Evolutionary conservation across 2,113 vertebrate genomes (phyloP).

Genomic region (Colius striatus): DNA sequence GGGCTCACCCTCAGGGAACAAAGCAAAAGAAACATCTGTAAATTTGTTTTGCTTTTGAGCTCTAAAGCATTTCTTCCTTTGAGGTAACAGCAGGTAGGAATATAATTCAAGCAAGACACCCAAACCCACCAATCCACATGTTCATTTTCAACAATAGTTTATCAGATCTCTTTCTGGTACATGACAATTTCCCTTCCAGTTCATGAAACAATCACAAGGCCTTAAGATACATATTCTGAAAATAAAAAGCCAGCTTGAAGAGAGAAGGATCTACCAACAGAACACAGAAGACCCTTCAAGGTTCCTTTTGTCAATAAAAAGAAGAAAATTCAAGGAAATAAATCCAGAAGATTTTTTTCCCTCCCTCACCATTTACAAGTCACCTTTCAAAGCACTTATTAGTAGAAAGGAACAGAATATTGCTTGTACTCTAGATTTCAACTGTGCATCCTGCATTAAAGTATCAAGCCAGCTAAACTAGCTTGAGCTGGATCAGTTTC

Average conservation of each 20-base stretch:
- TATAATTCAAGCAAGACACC: neutral
- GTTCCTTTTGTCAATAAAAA: neutral
- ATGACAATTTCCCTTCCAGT: neutral
- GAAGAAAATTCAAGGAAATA: neutral
- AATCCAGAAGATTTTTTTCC: neutral
- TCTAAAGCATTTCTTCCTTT: neutral
- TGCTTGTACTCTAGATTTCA: neutral
- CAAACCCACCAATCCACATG: neutral
- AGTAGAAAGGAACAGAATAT: neutral
- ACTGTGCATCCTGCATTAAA: neutral
- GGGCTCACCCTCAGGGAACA: neutral
- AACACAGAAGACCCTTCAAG: neutral
- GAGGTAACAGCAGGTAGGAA: neutral
- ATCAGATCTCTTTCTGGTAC: neutral
- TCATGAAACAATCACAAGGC: neutral
- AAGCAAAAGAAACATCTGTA: neutral
- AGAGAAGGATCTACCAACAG: neutral
- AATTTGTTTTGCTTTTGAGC: neutral
- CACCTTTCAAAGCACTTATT: neutral
- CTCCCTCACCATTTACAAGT: neutral
- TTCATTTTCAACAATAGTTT: neutral
- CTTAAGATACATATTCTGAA: neutral
- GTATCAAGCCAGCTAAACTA: neutral
- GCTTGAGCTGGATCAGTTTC: neutral
- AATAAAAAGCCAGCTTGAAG: neutral